A percentile compares a stretch with the other conserved stretches of the same genome.
Evolutionary conservation across 2,888 invertebrate genomes (phyloP).

Genomic region (Ornithoptera priamus): DNA sequence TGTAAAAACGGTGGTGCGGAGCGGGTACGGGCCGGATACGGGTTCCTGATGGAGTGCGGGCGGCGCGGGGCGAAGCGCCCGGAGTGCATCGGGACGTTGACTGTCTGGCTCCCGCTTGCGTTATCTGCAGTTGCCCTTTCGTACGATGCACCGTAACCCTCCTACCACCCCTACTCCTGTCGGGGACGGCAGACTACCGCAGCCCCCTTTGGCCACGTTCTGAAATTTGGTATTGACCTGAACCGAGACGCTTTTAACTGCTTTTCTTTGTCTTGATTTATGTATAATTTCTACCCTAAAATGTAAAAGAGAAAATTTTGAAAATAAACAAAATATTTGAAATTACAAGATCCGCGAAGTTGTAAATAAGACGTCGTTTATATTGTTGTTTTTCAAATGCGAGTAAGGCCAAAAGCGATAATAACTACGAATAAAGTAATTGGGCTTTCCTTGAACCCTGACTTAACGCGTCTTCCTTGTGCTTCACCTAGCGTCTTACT

Average conservation of each 20-base stretch:
- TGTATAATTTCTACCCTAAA: not conserved
- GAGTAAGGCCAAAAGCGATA: conserved; percentile 39
- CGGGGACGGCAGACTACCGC: conserved; percentile 61
- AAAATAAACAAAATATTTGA: not conserved
- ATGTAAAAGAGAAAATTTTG: too few species aligned
- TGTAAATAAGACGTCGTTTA: not conserved
- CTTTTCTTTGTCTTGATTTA: conserved; percentile 7
- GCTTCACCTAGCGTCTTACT: conserved; percentile 32
- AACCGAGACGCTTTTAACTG: conserved; percentile 45
- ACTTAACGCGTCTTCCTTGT: conserved; percentile 51
- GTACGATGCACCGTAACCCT: conserved; percentile 76
- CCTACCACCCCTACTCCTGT: conserved; percentile 58
- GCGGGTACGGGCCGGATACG: conserved; percentile 61
- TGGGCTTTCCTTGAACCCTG: conserved; percentile 64
- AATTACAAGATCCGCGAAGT: not conserved
- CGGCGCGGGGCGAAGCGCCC: conserved; percentile 42
- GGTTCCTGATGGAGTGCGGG: conserved; percentile 57
- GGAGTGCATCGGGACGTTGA: conserved; percentile 77
- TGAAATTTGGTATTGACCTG: conserved; percentile 70
- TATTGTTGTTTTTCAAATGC: not conserved
- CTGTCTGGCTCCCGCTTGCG: conserved; percentile 75
- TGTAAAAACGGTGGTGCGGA: conserved; percentile 59
- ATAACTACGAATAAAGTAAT: conserved; percentile 55
- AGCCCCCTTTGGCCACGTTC: conserved; percentile 57
- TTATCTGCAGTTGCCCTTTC: conserved; percentile 80